phyloP scores from a whole-genome alignment of 2,113 vertebrate genomes.

The Stegastes partitus region DNA sequence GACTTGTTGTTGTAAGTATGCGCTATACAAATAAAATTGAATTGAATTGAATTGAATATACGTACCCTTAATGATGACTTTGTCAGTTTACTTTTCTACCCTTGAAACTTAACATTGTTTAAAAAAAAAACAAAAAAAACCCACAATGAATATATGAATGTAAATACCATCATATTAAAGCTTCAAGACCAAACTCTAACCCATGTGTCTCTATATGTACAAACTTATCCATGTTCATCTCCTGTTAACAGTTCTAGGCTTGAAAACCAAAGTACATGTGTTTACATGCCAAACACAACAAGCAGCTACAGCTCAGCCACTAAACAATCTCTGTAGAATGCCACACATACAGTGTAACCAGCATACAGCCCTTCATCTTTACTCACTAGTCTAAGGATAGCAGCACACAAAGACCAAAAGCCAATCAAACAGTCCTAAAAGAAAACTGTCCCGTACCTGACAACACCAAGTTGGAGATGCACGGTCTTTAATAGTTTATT shows the following conservation, averaged over 20 bases:
- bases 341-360: constrained; percentile 6
- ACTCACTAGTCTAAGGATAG: constrained; percentile 12
- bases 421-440: constrained; percentile 42
- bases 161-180: not conserved
- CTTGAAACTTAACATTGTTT: too few species aligned
- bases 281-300: constrained; percentile 57
- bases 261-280: constrained; percentile 32
- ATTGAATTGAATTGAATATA: too few species aligned
- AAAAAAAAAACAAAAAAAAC: too few species aligned
- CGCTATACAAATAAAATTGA: too few species aligned
- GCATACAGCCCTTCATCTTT: not conserved
- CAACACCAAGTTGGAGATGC: constrained; percentile 33
- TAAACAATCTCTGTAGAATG: not conserved
- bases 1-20: too few species aligned
- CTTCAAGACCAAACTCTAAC: not conserved
- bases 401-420: constrained; percentile 24
- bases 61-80: too few species aligned
- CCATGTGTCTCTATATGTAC: not conserved
- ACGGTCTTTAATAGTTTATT: constrained; percentile 38
- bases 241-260: constrained; percentile 8
- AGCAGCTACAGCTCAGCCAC: not conserved
- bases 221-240: constrained; percentile 2
- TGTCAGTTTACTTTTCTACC: too few species aligned
- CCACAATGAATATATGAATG: too few species aligned
- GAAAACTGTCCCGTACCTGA: constrained; percentile 36